Evolutionary conservation across 2,797 vertebrate genomes (phyloP).

Genomic region (Lates japonicus): DNA sequence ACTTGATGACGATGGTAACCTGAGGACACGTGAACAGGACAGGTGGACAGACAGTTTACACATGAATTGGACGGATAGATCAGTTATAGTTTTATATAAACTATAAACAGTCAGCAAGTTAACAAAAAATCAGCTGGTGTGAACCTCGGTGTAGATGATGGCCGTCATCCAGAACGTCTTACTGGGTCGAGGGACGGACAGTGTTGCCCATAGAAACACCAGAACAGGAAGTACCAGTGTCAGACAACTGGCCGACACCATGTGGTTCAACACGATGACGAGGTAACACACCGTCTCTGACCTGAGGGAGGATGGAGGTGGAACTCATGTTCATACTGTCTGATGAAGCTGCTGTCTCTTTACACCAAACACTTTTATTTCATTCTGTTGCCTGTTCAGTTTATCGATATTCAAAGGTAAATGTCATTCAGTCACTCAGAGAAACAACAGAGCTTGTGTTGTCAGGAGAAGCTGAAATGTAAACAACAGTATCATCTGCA

Average conservation of each 20-base stretch:
- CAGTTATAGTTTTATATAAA: neutral
- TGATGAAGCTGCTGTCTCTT: neutral
- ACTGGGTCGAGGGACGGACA: slow-evolving; percentile 95
- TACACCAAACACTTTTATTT: neutral
- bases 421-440: neutral
- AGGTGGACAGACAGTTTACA: neutral
- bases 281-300: slow-evolving; percentile 75
- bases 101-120: neutral
- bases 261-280: slow-evolving; percentile 87
- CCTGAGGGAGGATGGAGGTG: slow-evolving; percentile 23
- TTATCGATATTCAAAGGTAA: neutral
- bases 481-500: neutral
- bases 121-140: neutral
- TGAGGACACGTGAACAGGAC: slow-evolving; percentile 62
- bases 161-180: slow-evolving; percentile 98
- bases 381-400: neutral
- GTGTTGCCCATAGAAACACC: slow-evolving; percentile 96
- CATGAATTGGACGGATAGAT: neutral
- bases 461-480: neutral
- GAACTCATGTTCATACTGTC: too few relatives aligned
- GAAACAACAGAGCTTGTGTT: neutral
- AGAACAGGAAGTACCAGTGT: slow-evolving; percentile 94
- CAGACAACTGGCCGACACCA: slow-evolving; percentile 94
- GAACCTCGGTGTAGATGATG: slow-evolving; percentile 97
- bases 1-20: slow-evolving; percentile 97